phyloP scores from a whole-genome alignment of 2,113 vertebrate species.

The Phalacrocorax aristotelis region DNA sequence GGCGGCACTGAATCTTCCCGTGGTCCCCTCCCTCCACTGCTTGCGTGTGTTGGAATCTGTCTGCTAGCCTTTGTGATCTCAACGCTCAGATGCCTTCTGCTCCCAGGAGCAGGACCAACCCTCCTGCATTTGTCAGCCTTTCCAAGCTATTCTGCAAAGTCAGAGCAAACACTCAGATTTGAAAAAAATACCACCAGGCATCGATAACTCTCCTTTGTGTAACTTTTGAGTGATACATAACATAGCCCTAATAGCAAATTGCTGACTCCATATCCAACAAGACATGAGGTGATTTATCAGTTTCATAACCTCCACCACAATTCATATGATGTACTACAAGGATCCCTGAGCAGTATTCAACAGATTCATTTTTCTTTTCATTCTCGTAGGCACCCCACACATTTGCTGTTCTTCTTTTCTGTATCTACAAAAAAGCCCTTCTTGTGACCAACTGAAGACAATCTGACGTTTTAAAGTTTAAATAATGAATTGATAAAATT shows the following conservation, averaged over 20 bases:
- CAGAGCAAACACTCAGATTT: neutral
- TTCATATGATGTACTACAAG: neutral
- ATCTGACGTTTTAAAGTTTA: neutral
- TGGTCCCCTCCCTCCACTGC: neutral
- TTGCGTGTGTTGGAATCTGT: neutral
- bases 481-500: neutral
- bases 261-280: neutral
- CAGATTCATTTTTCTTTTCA: neutral
- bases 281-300: slow-evolving; percentile 31
- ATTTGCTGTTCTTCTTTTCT: neutral
- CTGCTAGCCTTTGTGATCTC: neutral
- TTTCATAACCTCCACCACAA: slow-evolving; percentile 50
- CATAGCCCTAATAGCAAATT: neutral
- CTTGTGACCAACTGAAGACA: neutral
- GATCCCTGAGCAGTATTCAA: slow-evolving; percentile 8
- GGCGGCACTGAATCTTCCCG: fast-evolving
- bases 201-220: neutral
- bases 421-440: fast-evolving
- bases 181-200: neutral
- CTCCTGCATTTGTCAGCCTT: neutral
- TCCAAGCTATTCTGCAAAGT: neutral
- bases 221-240: neutral
- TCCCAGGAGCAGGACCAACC: neutral
- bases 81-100: neutral
- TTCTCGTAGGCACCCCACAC: neutral